phyloP scores from a whole-genome alignment of 2,888 invertebrate species.

The Slavum lentiscoides region DNA sequence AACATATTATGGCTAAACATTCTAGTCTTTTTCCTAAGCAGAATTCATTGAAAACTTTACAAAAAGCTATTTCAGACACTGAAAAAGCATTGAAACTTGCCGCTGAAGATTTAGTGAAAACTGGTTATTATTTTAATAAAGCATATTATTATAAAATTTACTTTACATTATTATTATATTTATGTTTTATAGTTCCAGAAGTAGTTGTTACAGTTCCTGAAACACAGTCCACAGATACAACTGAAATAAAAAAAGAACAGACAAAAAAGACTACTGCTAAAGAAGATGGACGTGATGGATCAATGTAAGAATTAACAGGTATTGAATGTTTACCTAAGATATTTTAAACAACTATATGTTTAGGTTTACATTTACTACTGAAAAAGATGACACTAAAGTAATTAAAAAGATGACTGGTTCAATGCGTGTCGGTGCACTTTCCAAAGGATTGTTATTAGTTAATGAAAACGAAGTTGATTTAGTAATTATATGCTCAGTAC shows the following conservation, averaged over 20 bases:
- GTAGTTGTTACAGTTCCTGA: slow-evolving; percentile 53
- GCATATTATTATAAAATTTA: neutral
- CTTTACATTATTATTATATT: neutral
- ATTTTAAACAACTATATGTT: slow-evolving; percentile 57
- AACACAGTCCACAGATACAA: slow-evolving; percentile 40
- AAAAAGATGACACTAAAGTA: slow-evolving; percentile 63
- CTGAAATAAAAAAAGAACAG: slow-evolving; percentile 53
- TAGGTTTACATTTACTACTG: slow-evolving; percentile 71
- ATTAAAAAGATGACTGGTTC: slow-evolving; percentile 87
- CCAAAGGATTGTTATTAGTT: slow-evolving; percentile 84
- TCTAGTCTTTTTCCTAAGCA: slow-evolving; percentile 92
- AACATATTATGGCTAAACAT: slow-evolving; percentile 91
- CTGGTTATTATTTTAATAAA: neutral
- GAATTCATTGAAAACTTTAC: slow-evolving; percentile 83
- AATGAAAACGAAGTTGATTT: slow-evolving; percentile 89
- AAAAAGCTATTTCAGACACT: slow-evolving; percentile 88
- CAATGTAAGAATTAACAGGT: slow-evolving; percentile 65
- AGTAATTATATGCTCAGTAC: slow-evolving; percentile 92
- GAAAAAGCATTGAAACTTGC: slow-evolving; percentile 93
- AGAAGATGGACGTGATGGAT: slow-evolving; percentile 79
- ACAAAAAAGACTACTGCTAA: slow-evolving; percentile 60
- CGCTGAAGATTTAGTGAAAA: slow-evolving; percentile 69
- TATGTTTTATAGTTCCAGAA: slow-evolving; percentile 11
- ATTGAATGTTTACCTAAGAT: neutral
- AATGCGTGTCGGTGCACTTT: slow-evolving; percentile 91